Conservation (phyloP, 2,113 vertebrate genomes). For the Oenanthe melanoleuca region DNA sequence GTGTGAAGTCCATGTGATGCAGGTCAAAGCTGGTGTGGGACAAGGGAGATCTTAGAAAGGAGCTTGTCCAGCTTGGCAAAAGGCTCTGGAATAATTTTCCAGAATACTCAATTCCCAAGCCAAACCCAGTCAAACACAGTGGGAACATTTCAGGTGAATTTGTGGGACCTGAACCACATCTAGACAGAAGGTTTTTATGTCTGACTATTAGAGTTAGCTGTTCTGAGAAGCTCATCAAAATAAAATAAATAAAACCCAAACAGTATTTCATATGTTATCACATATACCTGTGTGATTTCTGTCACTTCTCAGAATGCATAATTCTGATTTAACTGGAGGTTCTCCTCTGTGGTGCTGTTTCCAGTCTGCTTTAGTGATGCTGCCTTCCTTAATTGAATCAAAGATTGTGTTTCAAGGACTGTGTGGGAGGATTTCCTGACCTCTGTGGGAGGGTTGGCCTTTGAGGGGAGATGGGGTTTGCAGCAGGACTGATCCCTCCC, state of each 20-base stretch:
- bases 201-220: neutral
- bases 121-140: neutral
- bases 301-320: neutral
- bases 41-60: neutral
- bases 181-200: neutral
- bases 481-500: neutral
- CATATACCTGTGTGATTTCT: accelerated
- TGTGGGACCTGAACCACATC: neutral
- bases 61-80: neutral
- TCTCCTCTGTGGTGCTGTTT: neutral
- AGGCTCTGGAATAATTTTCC: neutral
- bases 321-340: neutral
- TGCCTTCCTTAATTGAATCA: neutral
- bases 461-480: neutral
- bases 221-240: neutral
- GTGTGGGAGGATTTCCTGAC: neutral
- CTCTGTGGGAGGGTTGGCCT: neutral
- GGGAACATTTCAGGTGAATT: neutral
- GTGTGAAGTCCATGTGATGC: neutral
- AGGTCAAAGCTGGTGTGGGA: neutral
- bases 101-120: neutral
- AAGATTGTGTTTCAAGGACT: neutral
- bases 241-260: neutral
- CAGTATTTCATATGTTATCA: neutral
- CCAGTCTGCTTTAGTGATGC: neutral